phyloP scores from a whole-genome alignment of 2,888 invertebrate species.

The Drosophila flavopinicola region DNA sequence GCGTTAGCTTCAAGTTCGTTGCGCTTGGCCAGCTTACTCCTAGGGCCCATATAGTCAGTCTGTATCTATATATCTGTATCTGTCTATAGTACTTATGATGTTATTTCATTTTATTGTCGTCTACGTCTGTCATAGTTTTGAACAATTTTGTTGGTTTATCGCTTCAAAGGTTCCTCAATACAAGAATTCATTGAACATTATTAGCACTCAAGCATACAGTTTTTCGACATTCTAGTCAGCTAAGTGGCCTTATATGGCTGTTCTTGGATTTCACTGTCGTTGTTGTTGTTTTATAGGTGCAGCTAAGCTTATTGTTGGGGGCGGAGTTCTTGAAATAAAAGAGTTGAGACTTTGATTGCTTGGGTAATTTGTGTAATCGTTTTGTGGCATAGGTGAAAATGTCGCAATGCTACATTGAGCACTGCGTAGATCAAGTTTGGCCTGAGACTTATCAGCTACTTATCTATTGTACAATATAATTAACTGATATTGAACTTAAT shows the following conservation, averaged over 20 bases:
- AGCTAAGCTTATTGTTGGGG: slow-evolving; percentile 9
- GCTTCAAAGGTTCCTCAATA: slow-evolving; percentile 59
- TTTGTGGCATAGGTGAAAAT: slow-evolving; percentile 55
- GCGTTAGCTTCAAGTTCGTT: slow-evolving; percentile 77
- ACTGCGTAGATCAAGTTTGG: not conserved
- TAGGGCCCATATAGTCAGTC: slow-evolving; percentile 13
- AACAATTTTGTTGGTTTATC: slow-evolving; percentile 65
- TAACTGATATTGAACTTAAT: slow-evolving; percentile 7
- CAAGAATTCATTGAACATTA: slow-evolving; percentile 76
- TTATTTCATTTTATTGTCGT: slow-evolving; percentile 71
- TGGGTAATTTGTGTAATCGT: slow-evolving; percentile 38
- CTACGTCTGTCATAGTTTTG: slow-evolving; percentile 55
- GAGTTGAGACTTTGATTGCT: slow-evolving; percentile 18
- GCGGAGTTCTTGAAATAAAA: not conserved
- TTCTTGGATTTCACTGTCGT: slow-evolving; percentile 6
- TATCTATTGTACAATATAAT: not conserved
- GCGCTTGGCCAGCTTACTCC: slow-evolving; percentile 68
- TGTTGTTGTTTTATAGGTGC: slow-evolving; percentile 33
- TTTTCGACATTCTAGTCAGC: slow-evolving; percentile 49
- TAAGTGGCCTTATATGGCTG: slow-evolving; percentile 45
- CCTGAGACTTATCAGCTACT: not conserved
- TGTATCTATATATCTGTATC: slow-evolving; percentile 12
- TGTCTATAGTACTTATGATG: slow-evolving; percentile 60
- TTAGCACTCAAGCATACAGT: slow-evolving; percentile 78
- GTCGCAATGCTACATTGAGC: slow-evolving; percentile 18